These are phyloP conservation scores for Capromys pilorides DNA, from an alignment of 2,797 vertebrate species.

Conservation along the genomic window DNA sequence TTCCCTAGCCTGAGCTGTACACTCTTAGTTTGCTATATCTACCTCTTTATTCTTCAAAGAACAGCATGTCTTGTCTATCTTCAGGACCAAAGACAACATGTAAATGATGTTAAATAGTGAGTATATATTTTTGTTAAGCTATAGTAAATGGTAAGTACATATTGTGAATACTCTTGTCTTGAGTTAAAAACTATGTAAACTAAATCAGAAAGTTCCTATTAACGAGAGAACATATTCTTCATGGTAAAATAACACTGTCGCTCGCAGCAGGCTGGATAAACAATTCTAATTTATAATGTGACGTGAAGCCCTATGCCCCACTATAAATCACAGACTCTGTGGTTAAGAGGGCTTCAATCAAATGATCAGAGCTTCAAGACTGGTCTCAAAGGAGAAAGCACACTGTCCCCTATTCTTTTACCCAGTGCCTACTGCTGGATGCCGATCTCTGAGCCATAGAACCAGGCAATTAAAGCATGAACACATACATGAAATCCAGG, in stretches of 20 bases:
- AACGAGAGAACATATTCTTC: neutral
- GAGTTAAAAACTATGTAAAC: neutral
- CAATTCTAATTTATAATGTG: neutral
- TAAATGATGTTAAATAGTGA: neutral
- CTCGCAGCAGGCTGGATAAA: neutral
- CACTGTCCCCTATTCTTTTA: neutral
- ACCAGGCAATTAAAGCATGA: neutral
- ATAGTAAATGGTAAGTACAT: neutral
- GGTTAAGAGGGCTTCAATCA: neutral
- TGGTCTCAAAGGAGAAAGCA: neutral
- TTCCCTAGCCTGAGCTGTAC: neutral
- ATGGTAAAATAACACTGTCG: neutral
- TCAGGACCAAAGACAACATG: neutral
- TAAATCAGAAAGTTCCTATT: neutral
- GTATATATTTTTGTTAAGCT: neutral
- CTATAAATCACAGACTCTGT: neutral
- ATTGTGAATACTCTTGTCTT: neutral
- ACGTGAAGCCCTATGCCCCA: neutral
- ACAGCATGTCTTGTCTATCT: neutral
- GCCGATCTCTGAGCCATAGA: neutral
- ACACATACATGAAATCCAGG: conserved; percentile 91
- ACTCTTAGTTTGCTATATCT: neutral
- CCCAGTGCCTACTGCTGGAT: neutral
- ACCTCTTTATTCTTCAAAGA: neutral
- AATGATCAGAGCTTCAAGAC: neutral